Percentiles rank a stretch among this genome's conserved stretches.
Conservation (phyloP, 2,888 invertebrate species). For the Cybosia mesomella region DNA sequence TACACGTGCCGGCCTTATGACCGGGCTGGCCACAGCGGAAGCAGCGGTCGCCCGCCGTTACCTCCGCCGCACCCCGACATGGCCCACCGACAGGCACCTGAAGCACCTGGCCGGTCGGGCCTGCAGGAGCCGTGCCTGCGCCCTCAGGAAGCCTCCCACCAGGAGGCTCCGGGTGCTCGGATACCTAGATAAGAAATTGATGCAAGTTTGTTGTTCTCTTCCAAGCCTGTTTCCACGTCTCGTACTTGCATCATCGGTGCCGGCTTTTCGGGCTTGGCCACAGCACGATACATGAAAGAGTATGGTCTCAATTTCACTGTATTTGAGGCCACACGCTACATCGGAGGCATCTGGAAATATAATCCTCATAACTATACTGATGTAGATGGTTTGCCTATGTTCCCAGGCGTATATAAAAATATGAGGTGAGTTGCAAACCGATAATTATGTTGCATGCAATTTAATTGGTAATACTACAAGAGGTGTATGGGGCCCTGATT, state of each 20-base stretch:
- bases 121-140: too few species aligned
- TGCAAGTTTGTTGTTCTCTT: slow-evolving; percentile 31
- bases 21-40: too few species aligned
- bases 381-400: slow-evolving; percentile 89
- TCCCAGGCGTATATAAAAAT: slow-evolving; percentile 93
- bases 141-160: too few species aligned
- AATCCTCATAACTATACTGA: slow-evolving; percentile 88
- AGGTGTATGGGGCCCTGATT: too few species aligned
- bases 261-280: slow-evolving; percentile 91
- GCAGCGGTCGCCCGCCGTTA: too few species aligned
- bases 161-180: too few species aligned
- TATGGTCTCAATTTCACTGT: slow-evolving; percentile 85
- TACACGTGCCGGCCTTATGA: too few species aligned
- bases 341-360: slow-evolving; percentile 95
- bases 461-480: too few species aligned
- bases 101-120: too few species aligned
- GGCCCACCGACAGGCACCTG: too few species aligned
- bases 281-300: slow-evolving; percentile 87
- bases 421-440: slow-evolving; percentile 75
- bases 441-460: too few species aligned
- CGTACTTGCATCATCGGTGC: slow-evolving; percentile 89
- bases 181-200: background rate
- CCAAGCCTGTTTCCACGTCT: slow-evolving; percentile 51
- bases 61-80: too few species aligned
- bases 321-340: slow-evolving; percentile 89